Conservation (phyloP, 2,797 vertebrate genomes). For the Oophaga sylvatica region DNA sequence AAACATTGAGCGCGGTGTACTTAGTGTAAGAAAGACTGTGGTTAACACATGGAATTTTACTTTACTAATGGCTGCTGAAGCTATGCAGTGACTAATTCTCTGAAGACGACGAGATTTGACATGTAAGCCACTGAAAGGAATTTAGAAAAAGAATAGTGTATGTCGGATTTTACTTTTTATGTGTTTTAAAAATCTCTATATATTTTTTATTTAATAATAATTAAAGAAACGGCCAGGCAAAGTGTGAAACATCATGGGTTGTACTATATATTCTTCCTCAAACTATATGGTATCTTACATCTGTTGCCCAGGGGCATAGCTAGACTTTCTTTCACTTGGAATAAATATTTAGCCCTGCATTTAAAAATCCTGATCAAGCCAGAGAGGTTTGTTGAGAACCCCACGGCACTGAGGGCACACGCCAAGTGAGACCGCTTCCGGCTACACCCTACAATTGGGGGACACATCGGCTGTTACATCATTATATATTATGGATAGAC, state of each 20-base stretch:
- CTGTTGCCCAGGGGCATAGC: neutral
- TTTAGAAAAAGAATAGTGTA: neutral
- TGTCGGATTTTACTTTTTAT: neutral
- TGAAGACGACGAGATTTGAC: neutral
- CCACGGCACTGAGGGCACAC: neutral
- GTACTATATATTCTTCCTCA: too few species aligned
- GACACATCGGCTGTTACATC: neutral
- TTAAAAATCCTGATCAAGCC: neutral
- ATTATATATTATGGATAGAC: too few species aligned
- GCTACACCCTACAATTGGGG: neutral
- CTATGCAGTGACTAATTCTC: neutral
- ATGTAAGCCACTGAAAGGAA: neutral
- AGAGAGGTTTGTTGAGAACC: neutral
- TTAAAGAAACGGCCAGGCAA: neutral
- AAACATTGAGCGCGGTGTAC: neutral
- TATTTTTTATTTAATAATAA: neutral
- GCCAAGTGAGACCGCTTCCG: too few species aligned
- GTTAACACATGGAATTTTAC: neutral
- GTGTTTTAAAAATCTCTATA: neutral
- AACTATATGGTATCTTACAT: too few species aligned
- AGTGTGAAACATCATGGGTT: neutral
- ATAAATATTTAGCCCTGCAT: neutral
- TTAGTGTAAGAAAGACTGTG: slow-evolving; percentile 2
- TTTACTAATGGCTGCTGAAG: neutral
- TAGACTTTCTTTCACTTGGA: neutral